Percentiles rank a stretch among this genome's conserved stretches.
phyloP scores from a whole-genome alignment of 2,113 vertebrate species.

The Bucco capensis region DNA sequence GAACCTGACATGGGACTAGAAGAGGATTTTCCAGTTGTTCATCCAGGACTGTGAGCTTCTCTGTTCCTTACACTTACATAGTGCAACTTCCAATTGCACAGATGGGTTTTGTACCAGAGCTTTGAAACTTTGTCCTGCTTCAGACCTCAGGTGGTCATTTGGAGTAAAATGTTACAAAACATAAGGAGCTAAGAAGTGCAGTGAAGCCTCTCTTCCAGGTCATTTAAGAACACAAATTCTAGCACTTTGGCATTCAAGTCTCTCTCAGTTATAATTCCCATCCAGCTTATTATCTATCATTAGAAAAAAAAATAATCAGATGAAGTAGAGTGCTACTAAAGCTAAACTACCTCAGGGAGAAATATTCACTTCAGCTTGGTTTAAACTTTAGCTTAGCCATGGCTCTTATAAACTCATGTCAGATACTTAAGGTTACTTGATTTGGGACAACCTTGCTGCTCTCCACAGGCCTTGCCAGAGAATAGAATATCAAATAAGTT shows the following conservation, averaged over 20 bases:
- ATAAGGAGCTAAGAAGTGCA: background rate
- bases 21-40: background rate
- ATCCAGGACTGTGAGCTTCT: background rate
- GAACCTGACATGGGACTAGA: background rate
- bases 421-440: slow-evolving; percentile 49
- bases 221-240: background rate
- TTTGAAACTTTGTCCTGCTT: background rate
- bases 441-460: slow-evolving; percentile 59
- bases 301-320: background rate
- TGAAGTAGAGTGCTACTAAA: background rate
- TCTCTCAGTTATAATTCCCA: background rate
- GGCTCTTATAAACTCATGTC: slow-evolving; percentile 58
- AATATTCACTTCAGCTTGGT: background rate
- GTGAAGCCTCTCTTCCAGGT: background rate
- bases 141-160: background rate
- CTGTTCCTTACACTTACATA: background rate
- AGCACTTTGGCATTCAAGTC: background rate
- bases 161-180: background rate
- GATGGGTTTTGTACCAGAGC: background rate
- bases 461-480: slow-evolving; percentile 59
- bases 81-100: background rate
- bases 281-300: background rate
- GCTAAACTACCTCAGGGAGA: background rate
- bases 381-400: slow-evolving; percentile 31
- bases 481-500: slow-evolving; percentile 50